Evolutionary conservation across 2,888 invertebrate species (phyloP).

Genomic region (Cheilosia vulpina): DNA sequence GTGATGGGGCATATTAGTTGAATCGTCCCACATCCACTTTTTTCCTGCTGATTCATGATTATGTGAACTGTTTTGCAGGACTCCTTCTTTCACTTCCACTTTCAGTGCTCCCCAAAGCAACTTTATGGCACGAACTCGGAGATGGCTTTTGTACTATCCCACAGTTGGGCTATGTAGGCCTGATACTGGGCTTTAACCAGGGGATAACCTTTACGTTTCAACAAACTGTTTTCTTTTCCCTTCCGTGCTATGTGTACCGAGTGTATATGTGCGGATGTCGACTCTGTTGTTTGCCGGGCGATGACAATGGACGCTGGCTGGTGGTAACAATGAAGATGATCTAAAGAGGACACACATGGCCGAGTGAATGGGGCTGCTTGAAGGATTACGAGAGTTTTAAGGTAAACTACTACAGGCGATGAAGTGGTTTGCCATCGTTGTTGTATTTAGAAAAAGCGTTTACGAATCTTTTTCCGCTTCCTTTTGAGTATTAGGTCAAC

Average conservation of each 20-base stretch:
- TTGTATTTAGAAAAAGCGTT: constrained; percentile 45
- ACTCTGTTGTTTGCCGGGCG: constrained; percentile 54
- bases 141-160: constrained; percentile 27
- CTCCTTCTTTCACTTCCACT: constrained; percentile 20
- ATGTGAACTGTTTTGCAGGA: constrained; percentile 55
- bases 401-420: constrained; percentile 48
- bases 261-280: constrained; percentile 30
- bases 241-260: constrained; percentile 4
- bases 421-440: constrained; percentile 29
- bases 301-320: constrained; percentile 58
- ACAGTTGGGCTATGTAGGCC: constrained; percentile 32
- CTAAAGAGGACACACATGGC: constrained; percentile 29
- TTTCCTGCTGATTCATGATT: constrained; percentile 63
- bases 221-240: constrained; percentile 53
- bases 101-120: constrained; percentile 12
- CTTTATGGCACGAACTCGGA: constrained; percentile 52
- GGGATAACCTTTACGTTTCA: constrained; percentile 52
- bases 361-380: constrained; percentile 18
- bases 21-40: constrained; percentile 54
- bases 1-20: constrained; percentile 68
- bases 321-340: constrained; percentile 56
- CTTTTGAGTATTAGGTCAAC: constrained; percentile 41
- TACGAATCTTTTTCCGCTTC: constrained; percentile 12
- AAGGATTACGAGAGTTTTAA: constrained; percentile 50
- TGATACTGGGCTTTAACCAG: constrained; percentile 19